Evolutionary conservation across 2,113 vertebrate genomes (phyloP), one percentile per base, ranked within the genome.

Genomic region (Hymenochirus boettgeri): DNA sequence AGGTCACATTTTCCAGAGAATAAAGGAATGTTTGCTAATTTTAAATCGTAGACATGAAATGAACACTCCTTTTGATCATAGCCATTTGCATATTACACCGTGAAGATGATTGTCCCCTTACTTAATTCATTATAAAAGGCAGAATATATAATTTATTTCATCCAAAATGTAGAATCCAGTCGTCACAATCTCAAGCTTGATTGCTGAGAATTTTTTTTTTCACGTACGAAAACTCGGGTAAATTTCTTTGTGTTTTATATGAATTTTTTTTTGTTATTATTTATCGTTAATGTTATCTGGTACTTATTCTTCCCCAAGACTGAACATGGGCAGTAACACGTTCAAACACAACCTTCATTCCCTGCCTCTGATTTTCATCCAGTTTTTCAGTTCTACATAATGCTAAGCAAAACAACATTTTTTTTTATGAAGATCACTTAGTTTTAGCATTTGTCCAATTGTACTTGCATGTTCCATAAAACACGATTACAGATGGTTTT

Each of bases 1-100:
- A 81, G 74, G 85, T 83, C 76, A 81, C 72, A 76, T 79, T 85
- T 67, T 71, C 69, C 78, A 73, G 70, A 58, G 73, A 65, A 48
- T 72, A 74, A 26, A 18, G 45, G 73, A 69, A 71, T 50, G 11
- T 73, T 73, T 64, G 73, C 70, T 76, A 71, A 73, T 66, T 75
- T 79, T 77, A 75, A 76, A 82, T 73, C 70, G 72, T 53, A 70
- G 74, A 79, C 76, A 48, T 69, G 71, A 77, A 70, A 52, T 50
- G 79, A 75, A 79, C 73, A 73, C 58, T 74, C 66, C 74, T 74
- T 77, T 73, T 54, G 57, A 62, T 69, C 70, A 54, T 62, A 57
- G 65, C 24, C 75, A 75, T 82, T 77, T 50, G 65, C 72, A 69
- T 62, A 79, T 74, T 72, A 48, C 55, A 21, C 35, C 10, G 22